A percentile compares a stretch with the other conserved stretches of the same genome.
Conservation (phyloP, 2,113 vertebrate species). For the Varanus salvator region DNA sequence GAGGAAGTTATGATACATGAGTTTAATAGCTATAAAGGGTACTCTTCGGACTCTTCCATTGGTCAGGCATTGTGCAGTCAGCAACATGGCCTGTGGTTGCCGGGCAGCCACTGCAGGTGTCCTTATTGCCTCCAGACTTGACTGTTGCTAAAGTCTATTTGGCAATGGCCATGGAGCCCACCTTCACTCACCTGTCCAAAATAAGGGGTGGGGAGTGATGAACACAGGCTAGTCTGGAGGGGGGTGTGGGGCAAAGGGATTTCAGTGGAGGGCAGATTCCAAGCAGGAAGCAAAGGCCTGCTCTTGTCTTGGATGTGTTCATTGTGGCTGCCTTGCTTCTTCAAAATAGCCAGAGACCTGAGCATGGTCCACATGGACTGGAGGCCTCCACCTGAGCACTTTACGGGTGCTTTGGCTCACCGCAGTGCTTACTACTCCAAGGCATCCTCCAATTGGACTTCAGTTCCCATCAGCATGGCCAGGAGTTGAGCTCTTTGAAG, state of each 20-base stretch:
- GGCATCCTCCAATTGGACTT: no score
- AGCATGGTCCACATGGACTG: background rate
- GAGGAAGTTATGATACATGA: no score
- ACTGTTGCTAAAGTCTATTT: background rate
- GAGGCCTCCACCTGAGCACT: background rate
- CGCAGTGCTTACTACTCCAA: background rate
- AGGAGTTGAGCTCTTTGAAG: background rate
- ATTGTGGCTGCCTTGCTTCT: background rate
- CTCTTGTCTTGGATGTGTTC: background rate
- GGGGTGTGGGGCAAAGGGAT: background rate
- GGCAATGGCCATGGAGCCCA: background rate
- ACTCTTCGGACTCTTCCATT: background rate
- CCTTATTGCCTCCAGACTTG: background rate
- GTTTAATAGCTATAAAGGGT: background rate
- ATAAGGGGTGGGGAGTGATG: background rate
- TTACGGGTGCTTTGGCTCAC: background rate
- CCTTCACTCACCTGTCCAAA: background rate
- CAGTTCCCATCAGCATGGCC: no score
- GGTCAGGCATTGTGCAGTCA: background rate
- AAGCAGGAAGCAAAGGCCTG: background rate
- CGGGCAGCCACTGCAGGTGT: background rate
- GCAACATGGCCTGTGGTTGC: background rate
- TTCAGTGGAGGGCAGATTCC: background rate
- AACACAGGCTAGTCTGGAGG: background rate
- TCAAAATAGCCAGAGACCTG: background rate